Base-by-base conservation (phyloP, 2,113 vertebrate species). In the Salvator merianae region DNA sequence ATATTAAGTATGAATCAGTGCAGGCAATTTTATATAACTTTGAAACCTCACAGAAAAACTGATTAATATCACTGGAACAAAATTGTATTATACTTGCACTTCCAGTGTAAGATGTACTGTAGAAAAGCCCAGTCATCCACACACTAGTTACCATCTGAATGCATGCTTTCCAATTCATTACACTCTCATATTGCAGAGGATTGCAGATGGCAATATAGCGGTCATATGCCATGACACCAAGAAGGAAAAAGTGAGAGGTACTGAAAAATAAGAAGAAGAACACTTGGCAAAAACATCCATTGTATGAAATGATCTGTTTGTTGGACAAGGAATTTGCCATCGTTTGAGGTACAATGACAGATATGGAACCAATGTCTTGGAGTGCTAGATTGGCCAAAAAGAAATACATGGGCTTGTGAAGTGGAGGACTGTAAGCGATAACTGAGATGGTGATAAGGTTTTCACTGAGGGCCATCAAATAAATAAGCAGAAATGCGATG, bases 351-450 rank as follows among this genome's bases (percentile, higher is more conserved):
- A 40, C 50, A 28, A 24, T 59, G 32, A 77, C 55, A 9, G 50
- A 78, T 13, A 34, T 43, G 65, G 55, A 79, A 10, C 47, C 34
- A 40, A 84, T 84, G 18, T 78, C 83, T 40, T 63, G 68, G 50
- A 84, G 62, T 34, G 63, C 32, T 34, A 97, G 91, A 75, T 96
- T 96, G 77, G 88, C 93, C 66, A 97, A 91, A 59, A 97, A 93
- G 80, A 96, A 96, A 65, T 95, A 97, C 95, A 96, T 96, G 2
- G 95, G 96, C 55, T 59, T 59, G 55, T 5, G 50, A 53, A 53
- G 50, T 53, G 50, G 16, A 53, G 50, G 16, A 53, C 50, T 53
- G 16, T 50, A 50, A 50, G 12, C 6, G 47, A 53, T 9, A 53
- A 53, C 50, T 13, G 16, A 9, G 16, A 50, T 50, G 5, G 12